Evolutionary conservation across 2,113 vertebrate species (phyloP).

Genomic region (Caranx ignobilis): DNA sequence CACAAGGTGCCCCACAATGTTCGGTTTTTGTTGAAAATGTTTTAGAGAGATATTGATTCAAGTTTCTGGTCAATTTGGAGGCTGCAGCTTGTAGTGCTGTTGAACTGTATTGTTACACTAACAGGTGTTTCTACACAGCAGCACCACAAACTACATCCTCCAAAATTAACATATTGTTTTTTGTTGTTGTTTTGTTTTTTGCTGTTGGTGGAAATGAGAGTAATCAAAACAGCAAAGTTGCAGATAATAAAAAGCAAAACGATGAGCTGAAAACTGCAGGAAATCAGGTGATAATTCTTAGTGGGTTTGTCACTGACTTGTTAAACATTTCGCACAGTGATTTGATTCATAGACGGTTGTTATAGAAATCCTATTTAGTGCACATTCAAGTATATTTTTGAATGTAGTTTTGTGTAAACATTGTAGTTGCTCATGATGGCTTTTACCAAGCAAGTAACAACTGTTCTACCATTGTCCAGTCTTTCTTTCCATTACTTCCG

Average conservation of each 20-base stretch:
- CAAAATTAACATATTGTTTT: not conserved
- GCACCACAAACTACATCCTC: not conserved
- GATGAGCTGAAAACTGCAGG: conserved; percentile 2
- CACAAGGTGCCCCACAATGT: not conserved
- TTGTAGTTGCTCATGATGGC: not conserved
- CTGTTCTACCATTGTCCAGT: not conserved
- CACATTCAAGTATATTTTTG: not conserved
- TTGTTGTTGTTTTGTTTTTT: not conserved
- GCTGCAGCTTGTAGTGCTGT: not conserved
- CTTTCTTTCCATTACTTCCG: not conserved
- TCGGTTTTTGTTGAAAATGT: not conserved
- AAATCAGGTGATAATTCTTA: not conserved
- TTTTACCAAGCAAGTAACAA: too few relatives aligned
- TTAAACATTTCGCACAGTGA: not conserved
- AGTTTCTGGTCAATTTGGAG: not conserved
- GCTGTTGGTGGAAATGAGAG: not conserved
- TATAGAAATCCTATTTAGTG: conserved; percentile 2
- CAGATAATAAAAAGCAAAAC: not conserved
- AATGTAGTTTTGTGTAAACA: not conserved
- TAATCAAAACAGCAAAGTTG: not conserved
- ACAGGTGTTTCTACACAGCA: not conserved
- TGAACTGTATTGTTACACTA: not conserved
- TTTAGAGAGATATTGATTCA: not conserved
- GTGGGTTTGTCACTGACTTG: not conserved
- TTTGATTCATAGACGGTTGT: not conserved